These are phyloP conservation scores for Mythimna loreyi DNA, from an alignment of 2,888 invertebrate species.

Conservation along the genomic window DNA sequence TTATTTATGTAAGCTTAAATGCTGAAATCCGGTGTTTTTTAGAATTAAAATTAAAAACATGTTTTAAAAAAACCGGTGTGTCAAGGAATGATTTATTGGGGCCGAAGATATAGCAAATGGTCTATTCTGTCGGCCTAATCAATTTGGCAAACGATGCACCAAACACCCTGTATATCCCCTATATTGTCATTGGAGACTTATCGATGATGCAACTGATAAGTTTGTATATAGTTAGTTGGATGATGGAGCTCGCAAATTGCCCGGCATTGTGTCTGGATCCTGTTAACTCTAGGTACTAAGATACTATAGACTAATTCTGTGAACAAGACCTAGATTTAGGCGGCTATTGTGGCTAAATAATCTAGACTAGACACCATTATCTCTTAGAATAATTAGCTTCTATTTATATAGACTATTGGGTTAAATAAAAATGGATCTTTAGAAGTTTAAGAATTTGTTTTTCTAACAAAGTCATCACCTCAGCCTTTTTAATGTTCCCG, in stretches of 20 bases:
- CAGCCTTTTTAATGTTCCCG: too few species aligned
- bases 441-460: not conserved
- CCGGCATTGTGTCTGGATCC: slow-evolving; percentile 35
- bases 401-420: not conserved
- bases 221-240: not conserved
- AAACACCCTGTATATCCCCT: too few species aligned
- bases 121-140: too few species aligned
- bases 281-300: slow-evolving; percentile 10
- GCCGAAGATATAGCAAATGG: too few species aligned
- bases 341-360: slow-evolving; percentile 19
- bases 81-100: too few species aligned
- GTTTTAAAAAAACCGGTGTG: too few species aligned
- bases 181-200: not conserved
- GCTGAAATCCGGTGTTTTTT: too few species aligned
- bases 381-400: not conserved
- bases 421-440: not conserved
- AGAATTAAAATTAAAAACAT: too few species aligned
- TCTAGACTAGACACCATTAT: slow-evolving; percentile 4
- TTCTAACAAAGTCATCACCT: too few species aligned
- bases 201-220: not conserved
- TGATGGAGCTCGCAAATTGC: slow-evolving; percentile 36
- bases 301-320: slow-evolving; percentile 29
- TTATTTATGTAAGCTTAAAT: too few species aligned
- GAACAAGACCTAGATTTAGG: slow-evolving; percentile 20
- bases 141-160: too few species aligned